Base-by-base conservation (phyloP, 2,888 invertebrate genomes). In the Ypsolopha scabrella region DNA sequence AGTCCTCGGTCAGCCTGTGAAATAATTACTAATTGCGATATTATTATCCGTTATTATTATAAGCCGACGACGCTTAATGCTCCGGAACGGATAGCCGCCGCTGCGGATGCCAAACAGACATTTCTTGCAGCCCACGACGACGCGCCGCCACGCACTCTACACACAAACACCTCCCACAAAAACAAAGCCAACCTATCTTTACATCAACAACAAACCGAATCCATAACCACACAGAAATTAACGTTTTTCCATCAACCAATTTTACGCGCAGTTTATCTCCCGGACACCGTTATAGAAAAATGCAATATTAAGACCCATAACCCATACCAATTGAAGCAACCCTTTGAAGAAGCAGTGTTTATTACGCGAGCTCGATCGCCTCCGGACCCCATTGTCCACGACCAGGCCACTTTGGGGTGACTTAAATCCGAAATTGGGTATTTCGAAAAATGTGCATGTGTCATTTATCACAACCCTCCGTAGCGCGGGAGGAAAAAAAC, bases 371-470 rank as follows among this genome's bases (percentile, higher is more conserved):
- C 59, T 64, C 43, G 36, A 35, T 41, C 43, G 43, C 63, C 58
- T 60, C 60, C 4, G 24, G 58, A 57, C 63, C 67, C 78, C 60
- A 77, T 81, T 81, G 81, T 80, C 81, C 82, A 61, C 70, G 65
- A 71, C 74, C 72, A 68, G 78, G 79, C 85, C 82, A 87, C 87
- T 87, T 87, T 87, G 81, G 87, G 87, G 86, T 80, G 86, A 87
- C 86, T 87, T 87, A 87, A 87, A 87, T 87, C 87, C 86, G 80
- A 87, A 87, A 87, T 87, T 87, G 87, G 87, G 87, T 87, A 87
- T 87, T 87, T 87, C 81, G 85, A 83, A 83, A 82, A 85, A 86
- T 85, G 85, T 85, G 86, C 87, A 87, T 87, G 87, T 87, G 87
- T 87, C 87, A 87, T 87, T 87, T 87, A 87, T 87, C 87, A 87